phyloP scores from a whole-genome alignment of 2,797 vertebrate genomes.

The Triplophysa yarkandensis region DNA sequence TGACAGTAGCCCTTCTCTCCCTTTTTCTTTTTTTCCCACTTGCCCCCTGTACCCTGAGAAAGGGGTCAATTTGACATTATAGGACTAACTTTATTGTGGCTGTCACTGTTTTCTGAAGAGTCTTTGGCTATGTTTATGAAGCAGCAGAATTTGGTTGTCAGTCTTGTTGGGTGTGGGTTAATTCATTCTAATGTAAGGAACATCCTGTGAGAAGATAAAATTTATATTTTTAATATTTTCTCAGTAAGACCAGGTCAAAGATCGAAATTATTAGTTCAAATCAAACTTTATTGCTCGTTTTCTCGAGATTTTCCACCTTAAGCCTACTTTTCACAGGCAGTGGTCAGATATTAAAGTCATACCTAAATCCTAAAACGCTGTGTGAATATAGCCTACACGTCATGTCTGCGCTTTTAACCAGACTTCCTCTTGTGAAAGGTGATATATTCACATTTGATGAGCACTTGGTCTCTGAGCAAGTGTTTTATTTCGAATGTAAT shows the following conservation, averaged over 20 bases:
- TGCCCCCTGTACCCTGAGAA: constrained; percentile 4
- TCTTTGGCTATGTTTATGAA: background rate
- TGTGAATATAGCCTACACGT: background rate
- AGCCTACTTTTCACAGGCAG: too few species aligned
- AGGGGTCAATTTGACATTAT: constrained; percentile 1
- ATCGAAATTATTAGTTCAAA: too few species aligned
- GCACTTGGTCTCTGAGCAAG: background rate
- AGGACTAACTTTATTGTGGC: constrained; percentile 25
- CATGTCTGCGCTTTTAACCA: constrained; percentile 8
- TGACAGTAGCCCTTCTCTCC: constrained; percentile 42
- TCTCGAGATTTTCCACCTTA: too few species aligned
- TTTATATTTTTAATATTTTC: too few species aligned
- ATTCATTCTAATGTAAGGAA: too few species aligned
- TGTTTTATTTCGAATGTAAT: background rate
- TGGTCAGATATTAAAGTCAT: too few species aligned
- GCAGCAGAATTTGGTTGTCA: background rate
- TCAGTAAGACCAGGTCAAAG: too few species aligned
- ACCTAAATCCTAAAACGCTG: background rate
- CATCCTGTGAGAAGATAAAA: too few species aligned
- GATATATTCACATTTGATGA: background rate
- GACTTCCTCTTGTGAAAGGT: background rate
- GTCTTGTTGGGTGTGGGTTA: background rate
- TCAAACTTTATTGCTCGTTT: too few species aligned
- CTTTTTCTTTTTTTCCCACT: constrained; percentile 11
- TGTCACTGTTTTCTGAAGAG: background rate